phyloP scores from a whole-genome alignment of 2,797 vertebrate species.

The Nothura maculosa region DNA sequence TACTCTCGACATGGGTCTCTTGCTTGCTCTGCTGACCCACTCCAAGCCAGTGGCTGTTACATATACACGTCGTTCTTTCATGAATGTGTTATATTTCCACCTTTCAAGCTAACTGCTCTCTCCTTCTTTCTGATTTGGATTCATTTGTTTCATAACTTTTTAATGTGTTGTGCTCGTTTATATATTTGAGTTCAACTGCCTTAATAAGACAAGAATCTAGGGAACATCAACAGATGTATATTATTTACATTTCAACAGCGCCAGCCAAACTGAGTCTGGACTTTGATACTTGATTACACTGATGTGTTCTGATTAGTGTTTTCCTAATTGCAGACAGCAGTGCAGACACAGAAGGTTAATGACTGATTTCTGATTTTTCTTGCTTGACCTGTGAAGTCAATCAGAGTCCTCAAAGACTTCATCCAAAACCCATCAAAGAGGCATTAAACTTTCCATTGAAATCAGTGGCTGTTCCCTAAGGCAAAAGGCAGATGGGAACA shows the following conservation, averaged over 20 bases:
- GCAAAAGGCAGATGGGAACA: neutral
- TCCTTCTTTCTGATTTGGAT: neutral
- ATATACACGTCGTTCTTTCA: neutral
- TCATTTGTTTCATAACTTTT: neutral
- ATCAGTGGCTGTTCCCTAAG: neutral
- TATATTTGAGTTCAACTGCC: neutral
- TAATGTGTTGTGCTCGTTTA: neutral
- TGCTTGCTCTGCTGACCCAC: neutral
- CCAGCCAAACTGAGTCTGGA: neutral
- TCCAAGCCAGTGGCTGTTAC: neutral
- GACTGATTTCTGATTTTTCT: neutral
- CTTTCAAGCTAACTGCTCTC: neutral
- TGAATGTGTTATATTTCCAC: neutral
- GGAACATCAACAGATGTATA: neutral
- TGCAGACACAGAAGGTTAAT: neutral
- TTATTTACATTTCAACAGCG: neutral
- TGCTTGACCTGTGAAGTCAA: neutral
- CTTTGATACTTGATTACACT: neutral
- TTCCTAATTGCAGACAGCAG: neutral
- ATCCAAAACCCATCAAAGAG: neutral
- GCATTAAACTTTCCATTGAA: neutral
- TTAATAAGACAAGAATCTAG: neutral
- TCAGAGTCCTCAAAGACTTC: neutral
- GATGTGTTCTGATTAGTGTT: neutral
- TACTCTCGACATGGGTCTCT: neutral